A percentile compares a stretch with the other conserved stretches of the same genome.
These are phyloP conservation scores for Cheilosia variabilis DNA, from an alignment of 2,888 invertebrate genomes.

Conservation along the genomic window DNA sequence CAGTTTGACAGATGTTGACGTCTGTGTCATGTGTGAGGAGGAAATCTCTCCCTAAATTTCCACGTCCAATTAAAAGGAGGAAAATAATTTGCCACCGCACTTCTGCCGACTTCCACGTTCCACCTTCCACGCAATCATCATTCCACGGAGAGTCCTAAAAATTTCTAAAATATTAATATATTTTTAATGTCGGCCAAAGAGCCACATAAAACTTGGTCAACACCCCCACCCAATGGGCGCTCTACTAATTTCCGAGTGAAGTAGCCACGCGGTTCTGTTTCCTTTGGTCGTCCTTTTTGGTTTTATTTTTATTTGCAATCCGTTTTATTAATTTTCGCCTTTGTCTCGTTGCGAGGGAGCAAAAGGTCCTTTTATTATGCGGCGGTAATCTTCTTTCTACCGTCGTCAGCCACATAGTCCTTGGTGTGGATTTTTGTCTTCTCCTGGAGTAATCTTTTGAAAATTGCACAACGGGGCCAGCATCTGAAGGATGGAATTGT, in stretches of 20 bases:
- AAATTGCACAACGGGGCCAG: constrained; percentile 16
- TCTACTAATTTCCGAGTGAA: constrained; percentile 43
- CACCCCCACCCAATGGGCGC: constrained; percentile 1
- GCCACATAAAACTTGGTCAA: constrained; percentile 53
- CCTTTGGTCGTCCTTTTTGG: constrained; percentile 2
- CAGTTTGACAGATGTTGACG: constrained; percentile 29
- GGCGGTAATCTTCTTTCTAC: constrained; percentile 46
- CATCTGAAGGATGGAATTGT: constrained; percentile 38
- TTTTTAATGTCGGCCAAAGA: constrained; percentile 49
- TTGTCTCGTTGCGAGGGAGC: constrained; percentile 40
- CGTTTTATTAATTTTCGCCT: constrained; percentile 63
- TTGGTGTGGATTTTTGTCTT: constrained; percentile 18
- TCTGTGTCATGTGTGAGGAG: background rate
- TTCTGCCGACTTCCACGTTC: no score
- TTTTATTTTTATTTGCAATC: constrained; percentile 48
- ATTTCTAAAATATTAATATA: constrained; percentile 51
- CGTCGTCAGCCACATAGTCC: constrained; percentile 17
- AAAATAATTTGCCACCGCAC: constrained; percentile 13
- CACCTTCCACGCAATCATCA: background rate
- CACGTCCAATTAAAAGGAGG: constrained; percentile 18
- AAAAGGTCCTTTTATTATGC: constrained; percentile 55
- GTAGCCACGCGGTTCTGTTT: constrained; percentile 21
- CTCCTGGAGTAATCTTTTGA: constrained; percentile 37
- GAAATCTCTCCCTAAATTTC: background rate
- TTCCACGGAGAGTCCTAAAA: constrained; percentile 10